These are phyloP conservation scores for Noctua janthina DNA, from an alignment of 2,888 invertebrate species.

Conservation along the genomic window DNA sequence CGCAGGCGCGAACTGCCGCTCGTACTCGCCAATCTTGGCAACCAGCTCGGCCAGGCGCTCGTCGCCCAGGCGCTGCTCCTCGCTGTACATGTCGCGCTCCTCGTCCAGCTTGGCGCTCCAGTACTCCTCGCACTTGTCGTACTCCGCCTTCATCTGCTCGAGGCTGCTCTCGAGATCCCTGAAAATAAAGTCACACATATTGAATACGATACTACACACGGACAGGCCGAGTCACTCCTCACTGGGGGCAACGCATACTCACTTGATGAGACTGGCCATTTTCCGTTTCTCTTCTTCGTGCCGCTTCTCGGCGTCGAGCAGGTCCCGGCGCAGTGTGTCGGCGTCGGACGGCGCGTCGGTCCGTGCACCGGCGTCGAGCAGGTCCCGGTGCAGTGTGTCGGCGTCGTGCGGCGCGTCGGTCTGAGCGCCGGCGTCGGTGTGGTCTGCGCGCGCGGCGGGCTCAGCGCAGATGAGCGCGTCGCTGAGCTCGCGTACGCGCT, in stretches of 20 bases:
- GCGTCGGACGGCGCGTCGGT: conserved; percentile 28
- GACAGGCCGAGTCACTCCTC: background rate
- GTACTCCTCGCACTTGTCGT: conserved; percentile 96
- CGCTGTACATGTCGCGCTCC: conserved; percentile 93
- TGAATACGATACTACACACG: background rate
- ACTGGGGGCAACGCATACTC: conserved; percentile 59
- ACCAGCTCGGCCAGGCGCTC: conserved; percentile 94
- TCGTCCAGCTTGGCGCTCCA: conserved; percentile 95
- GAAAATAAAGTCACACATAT: conserved; percentile 72
- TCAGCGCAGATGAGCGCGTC: conserved; percentile 27
- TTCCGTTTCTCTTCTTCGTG: conserved; percentile 79
- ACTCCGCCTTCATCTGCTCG: conserved; percentile 94
- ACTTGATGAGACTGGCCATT: conserved; percentile 78
- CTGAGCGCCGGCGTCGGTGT: background rate
- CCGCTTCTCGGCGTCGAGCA: conserved; percentile 34
- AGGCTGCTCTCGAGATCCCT: conserved; percentile 93
- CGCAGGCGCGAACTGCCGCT: conserved; percentile 91
- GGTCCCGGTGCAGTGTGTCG: conserved; percentile 21
- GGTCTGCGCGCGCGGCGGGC: conserved; percentile 58
- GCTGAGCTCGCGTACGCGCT: conserved; percentile 58
- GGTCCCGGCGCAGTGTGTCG: conserved; percentile 21
- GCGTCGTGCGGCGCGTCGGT: conserved; percentile 26
- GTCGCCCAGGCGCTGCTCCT: conserved; percentile 94
- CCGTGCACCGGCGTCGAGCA: conserved; percentile 23
- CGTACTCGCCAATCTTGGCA: conserved; percentile 94